Evolutionary conservation across 2,888 invertebrate species (phyloP).

Genomic region (Drosophila stalkeri): DNA sequence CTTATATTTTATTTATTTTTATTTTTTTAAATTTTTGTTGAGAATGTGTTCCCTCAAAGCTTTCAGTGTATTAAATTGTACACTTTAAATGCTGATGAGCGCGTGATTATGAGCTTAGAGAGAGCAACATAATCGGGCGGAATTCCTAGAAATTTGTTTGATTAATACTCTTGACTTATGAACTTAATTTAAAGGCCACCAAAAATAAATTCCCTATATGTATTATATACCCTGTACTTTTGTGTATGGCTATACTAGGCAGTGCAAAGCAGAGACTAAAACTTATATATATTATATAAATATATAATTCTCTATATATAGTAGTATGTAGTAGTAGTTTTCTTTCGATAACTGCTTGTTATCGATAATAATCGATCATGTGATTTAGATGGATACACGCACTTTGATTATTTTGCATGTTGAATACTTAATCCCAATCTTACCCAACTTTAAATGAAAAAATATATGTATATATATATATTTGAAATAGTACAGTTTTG

Average conservation of each 20-base stretch:
- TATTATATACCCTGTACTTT: not conserved
- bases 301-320: not conserved
- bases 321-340: too few species aligned
- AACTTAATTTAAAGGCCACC: not conserved
- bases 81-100: not conserved
- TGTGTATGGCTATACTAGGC: too few species aligned
- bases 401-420: too few species aligned
- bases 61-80: not conserved
- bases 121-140: not conserved
- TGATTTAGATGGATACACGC: too few species aligned
- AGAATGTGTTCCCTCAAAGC: not conserved
- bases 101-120: not conserved
- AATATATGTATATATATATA: too few species aligned
- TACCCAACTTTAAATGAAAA: too few species aligned
- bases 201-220: not conserved
- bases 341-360: not conserved
- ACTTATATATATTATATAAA: too few species aligned
- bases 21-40: too few species aligned
- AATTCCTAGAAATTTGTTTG: constrained; percentile 1
- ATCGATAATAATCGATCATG: not conserved
- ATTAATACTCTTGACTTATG: not conserved
- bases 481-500: too few species aligned
- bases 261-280: not conserved
- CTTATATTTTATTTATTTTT: not conserved
- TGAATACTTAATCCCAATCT: too few species aligned